A percentile compares a stretch with the other conserved stretches of the same genome.
These are phyloP conservation scores for Panagrolaimus sp. DNA, from an alignment of 1,140 invertebrate species.

Conservation along the genomic window DNA sequence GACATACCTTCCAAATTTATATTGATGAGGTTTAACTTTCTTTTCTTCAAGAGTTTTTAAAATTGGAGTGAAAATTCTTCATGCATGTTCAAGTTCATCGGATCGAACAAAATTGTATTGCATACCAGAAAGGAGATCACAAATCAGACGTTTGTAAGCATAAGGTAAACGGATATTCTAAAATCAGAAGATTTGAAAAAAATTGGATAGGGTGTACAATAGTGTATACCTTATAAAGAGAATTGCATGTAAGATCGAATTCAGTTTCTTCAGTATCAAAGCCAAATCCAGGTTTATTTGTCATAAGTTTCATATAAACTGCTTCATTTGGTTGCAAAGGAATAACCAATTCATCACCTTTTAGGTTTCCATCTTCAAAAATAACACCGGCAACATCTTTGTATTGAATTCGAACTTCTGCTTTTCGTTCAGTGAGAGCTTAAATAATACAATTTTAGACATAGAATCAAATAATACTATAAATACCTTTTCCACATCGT, in stretches of 20 bases:
- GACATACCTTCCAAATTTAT: slow-evolving; percentile 67
- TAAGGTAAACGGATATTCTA: slow-evolving; percentile 81
- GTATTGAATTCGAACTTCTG: slow-evolving; percentile 94
- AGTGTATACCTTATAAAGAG: slow-evolving; percentile 73
- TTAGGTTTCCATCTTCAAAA: slow-evolving; percentile 72
- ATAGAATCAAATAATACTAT: background rate
- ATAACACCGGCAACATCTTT: slow-evolving; percentile 93
- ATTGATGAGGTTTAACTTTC: slow-evolving; percentile 73
- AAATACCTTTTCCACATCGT: slow-evolving; percentile 83
- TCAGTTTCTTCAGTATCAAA: slow-evolving; percentile 97
- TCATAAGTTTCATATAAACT: slow-evolving; percentile 96
- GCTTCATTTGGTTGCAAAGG: slow-evolving; percentile 96
- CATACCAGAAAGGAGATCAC: slow-evolving; percentile 93
- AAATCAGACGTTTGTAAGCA: slow-evolving; percentile 90
- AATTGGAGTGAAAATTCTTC: slow-evolving; percentile 94
- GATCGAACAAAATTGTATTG: slow-evolving; percentile 95
- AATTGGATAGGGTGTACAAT: no score
- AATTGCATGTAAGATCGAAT: slow-evolving; percentile 87
- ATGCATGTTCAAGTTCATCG: slow-evolving; percentile 92
- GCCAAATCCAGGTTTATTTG: slow-evolving; percentile 90
- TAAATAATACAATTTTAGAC: slow-evolving; percentile 36
- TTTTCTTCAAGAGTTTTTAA: slow-evolving; percentile 79
- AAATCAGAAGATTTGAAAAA: slow-evolving; percentile 33
- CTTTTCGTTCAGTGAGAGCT: slow-evolving; percentile 96
- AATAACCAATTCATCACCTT: slow-evolving; percentile 94